These are phyloP conservation scores for Mesitornis unicolor DNA, from an alignment of 2,113 vertebrate genomes.

Conservation along the genomic window DNA sequence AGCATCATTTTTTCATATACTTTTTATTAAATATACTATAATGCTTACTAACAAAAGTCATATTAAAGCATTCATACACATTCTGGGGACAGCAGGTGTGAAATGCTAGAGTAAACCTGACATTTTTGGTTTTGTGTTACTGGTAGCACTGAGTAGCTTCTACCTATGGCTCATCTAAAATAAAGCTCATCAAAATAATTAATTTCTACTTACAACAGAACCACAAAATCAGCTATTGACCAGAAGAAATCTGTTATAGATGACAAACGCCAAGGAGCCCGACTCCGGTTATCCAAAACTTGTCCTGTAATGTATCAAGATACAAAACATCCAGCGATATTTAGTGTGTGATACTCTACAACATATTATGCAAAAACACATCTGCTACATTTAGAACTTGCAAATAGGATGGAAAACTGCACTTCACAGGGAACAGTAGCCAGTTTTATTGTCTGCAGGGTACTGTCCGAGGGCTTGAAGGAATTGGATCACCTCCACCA, in stretches of 20 bases:
- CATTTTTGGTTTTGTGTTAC: not conserved
- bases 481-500: accelerated
- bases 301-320: slow-evolving; percentile 78
- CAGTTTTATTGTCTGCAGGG: not conserved
- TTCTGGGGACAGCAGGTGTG: not conserved
- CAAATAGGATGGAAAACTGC: not conserved
- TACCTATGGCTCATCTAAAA: not conserved
- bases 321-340: not conserved
- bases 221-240: slow-evolving; percentile 90
- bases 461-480: accelerated
- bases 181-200: not conserved
- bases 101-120: not conserved
- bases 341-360: not conserved
- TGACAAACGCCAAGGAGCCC: slow-evolving; percentile 90
- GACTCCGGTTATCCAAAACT: slow-evolving; percentile 86
- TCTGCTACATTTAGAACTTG: accelerated
- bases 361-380: accelerated
- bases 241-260: slow-evolving; percentile 90
- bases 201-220: slow-evolving; percentile 87
- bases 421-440: accelerated
- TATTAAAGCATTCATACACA: not conserved
- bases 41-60: not conserved
- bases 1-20: not conserved
- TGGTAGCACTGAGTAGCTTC: not conserved
- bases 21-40: not conserved